These are phyloP conservation scores for Chromobotia macracanthus DNA, from an alignment of 2,797 vertebrate species.

Conservation along the genomic window DNA sequence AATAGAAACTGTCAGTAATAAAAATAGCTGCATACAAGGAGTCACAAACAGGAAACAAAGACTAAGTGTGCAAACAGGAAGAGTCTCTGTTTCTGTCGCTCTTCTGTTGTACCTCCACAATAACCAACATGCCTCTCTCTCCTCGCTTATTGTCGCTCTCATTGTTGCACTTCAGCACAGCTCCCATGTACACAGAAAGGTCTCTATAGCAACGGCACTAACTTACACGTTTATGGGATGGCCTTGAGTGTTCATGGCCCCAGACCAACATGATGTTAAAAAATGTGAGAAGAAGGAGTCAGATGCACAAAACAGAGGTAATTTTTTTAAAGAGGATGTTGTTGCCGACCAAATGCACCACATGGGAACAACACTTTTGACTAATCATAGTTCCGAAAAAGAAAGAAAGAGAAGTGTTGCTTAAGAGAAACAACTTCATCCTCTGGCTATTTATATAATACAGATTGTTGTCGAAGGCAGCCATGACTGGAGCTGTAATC, in stretches of 20 bases:
- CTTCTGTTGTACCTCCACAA: neutral
- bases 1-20: constrained; percentile 67
- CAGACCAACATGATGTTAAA: constrained; percentile 3
- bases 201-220: constrained; percentile 66
- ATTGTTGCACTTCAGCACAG: constrained; percentile 77
- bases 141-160: constrained; percentile 16
- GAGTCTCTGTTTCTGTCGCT: constrained; percentile 61
- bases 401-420: constrained; percentile 35
- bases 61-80: constrained; percentile 81
- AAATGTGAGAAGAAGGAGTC: constrained; percentile 42
- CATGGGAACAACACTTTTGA: constrained; percentile 70
- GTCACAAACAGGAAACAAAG: constrained; percentile 50
- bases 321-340: constrained; percentile 75
- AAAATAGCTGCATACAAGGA: constrained; percentile 52
- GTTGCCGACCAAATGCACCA: constrained; percentile 72
- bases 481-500: constrained; percentile 55
- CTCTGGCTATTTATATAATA: constrained; percentile 50
- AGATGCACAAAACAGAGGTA: constrained; percentile 65
- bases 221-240: constrained; percentile 66
- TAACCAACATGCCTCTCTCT: constrained; percentile 48
- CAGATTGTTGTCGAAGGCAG: constrained; percentile 51
- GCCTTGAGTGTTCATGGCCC: constrained; percentile 36
- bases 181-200: constrained; percentile 68
- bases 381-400: constrained; percentile 78
- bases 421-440: constrained; percentile 31